Conservation (phyloP, 37 sponge, comb jelly and placozoan genomes). For the Diacarnus erythraeanus region DNA sequence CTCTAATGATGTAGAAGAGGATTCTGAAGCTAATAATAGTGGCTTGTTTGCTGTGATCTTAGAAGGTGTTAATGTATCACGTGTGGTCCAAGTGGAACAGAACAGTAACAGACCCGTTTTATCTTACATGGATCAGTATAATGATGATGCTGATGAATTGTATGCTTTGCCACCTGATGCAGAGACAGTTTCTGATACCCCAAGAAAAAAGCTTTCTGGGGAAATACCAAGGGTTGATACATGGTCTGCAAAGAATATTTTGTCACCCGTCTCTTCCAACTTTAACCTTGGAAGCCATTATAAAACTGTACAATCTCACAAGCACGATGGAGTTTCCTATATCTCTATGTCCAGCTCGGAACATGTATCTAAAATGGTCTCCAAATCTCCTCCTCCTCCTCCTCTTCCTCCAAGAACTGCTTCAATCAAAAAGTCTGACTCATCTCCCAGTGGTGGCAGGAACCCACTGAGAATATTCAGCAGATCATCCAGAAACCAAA, state of each 20-base stretch:
- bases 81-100: constrained; percentile 23
- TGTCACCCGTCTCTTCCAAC: not conserved
- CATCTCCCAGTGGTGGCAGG: not conserved
- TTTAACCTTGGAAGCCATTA: not conserved
- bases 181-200: not conserved
- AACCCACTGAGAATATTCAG: not conserved
- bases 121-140: constrained; percentile 20
- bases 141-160: not conserved
- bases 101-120: constrained; percentile 11
- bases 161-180: constrained; percentile 16
- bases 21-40: not conserved
- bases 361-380: not conserved
- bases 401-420: constrained; percentile 8
- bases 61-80: constrained; percentile 22
- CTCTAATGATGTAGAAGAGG: not conserved
- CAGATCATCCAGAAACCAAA: not conserved
- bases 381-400: not conserved
- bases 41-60: constrained; percentile 44
- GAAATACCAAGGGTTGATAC: not conserved
- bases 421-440: not conserved
- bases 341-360: not conserved
- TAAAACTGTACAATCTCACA: not conserved
- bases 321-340: not conserved
- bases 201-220: not conserved
- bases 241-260: constrained; percentile 3